Evolutionary conservation across 1,140 invertebrate genomes (phyloP).

Genomic region (Pseudomyrmex pallidus): DNA sequence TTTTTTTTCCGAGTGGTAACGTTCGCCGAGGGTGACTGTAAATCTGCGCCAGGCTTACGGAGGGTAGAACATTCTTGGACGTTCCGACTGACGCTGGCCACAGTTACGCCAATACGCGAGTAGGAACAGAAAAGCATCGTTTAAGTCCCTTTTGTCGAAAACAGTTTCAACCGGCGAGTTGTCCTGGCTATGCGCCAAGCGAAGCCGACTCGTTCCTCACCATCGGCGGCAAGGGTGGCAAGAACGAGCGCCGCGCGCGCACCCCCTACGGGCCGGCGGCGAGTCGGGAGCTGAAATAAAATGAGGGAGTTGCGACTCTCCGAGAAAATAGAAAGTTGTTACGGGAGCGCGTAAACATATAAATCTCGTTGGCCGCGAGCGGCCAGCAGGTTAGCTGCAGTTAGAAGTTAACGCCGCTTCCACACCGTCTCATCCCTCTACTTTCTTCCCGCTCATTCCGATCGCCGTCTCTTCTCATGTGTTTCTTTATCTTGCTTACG

Average conservation of each 20-base stretch:
- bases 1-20: background rate
- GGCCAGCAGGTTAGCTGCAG: conserved; percentile 70
- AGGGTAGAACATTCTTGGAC: conserved; percentile 31
- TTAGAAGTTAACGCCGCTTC: conserved; percentile 78
- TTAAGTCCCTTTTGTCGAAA: conserved; percentile 76
- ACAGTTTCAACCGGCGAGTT: conserved; percentile 77
- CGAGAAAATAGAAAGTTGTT: conserved; percentile 82
- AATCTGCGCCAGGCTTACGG: conserved; percentile 28
- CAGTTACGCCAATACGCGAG: conserved; percentile 43
- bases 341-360: conserved; percentile 84
- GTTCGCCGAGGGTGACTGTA: background rate
- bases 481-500: conserved; percentile 10
- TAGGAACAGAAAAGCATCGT: conserved; percentile 75
- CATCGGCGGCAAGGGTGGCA: conserved; percentile 41
- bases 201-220: conserved; percentile 66
- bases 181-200: conserved; percentile 80
- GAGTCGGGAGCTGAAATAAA: conserved; percentile 77
- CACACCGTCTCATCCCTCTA: conserved; percentile 64
- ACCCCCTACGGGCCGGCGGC: background rate
- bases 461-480: conserved; percentile 12
- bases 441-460: conserved; percentile 45
- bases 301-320: conserved; percentile 73
- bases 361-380: conserved; percentile 77
- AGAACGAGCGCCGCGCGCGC: conserved; percentile 48
- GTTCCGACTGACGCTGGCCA: background rate